A percentile compares a stretch with the other conserved stretches of the same genome.
Evolutionary conservation across 2,888 invertebrate genomes (phyloP).

Genomic region (Mimas tiliae): DNA sequence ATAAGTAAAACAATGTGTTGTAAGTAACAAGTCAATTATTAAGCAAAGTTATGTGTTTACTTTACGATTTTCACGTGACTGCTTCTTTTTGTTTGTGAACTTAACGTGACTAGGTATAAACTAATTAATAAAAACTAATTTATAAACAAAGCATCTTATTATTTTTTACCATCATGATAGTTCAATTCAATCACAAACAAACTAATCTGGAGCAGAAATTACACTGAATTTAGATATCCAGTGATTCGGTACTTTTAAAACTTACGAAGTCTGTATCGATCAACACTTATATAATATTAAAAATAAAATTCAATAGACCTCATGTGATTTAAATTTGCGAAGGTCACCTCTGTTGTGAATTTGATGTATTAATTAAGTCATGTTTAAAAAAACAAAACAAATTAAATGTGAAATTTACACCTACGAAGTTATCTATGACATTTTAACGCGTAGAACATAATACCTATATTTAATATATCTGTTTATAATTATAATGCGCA

Average conservation of each 20-base stretch:
- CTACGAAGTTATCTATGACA: neutral
- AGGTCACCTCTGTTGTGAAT: neutral
- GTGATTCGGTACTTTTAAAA: too few species aligned
- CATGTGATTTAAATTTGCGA: neutral
- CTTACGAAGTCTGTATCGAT: too few species aligned
- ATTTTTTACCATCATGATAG: too few species aligned
- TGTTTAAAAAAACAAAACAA: neutral
- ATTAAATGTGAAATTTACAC: neutral
- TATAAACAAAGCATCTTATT: too few species aligned
- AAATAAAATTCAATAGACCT: neutral
- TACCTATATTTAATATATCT: too few species aligned
- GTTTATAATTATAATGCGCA: too few species aligned
- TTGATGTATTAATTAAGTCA: neutral
- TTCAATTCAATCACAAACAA: too few species aligned
- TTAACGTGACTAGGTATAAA: too few species aligned
- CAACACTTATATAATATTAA: neutral
- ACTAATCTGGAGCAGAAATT: too few species aligned
- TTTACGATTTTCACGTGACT: constrained; percentile 6
- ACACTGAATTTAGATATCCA: too few species aligned
- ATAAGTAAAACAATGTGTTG: constrained; percentile 1
- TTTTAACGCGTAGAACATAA: neutral
- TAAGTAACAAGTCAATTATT: constrained; percentile 2
- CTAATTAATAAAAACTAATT: too few species aligned
- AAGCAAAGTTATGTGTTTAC: constrained; percentile 1
- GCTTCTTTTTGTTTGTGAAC: neutral